Base-by-base conservation (phyloP, 2,797 vertebrate species). In the Melanotaenia nigrans region DNA sequence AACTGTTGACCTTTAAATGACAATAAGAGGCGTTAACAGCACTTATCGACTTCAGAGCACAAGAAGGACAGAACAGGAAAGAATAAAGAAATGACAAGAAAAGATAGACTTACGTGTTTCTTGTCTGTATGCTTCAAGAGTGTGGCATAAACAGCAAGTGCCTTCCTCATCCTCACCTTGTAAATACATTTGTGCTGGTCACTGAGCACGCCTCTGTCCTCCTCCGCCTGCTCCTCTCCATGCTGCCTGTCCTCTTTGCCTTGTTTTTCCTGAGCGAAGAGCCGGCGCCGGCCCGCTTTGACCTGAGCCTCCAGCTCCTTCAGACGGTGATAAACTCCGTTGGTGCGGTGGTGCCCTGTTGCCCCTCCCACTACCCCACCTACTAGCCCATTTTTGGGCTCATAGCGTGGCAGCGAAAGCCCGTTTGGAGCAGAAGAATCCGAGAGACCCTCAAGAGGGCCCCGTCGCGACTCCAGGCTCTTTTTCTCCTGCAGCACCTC, bases 121-220 rank as follows among this genome's bases (percentile, higher is more conserved):
- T 73, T 42, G 20, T 76, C 47, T 74, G 58, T 53, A 9, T 61
- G 60, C 68, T 71, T 71, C 60, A 55, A 58, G 69, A 60, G 42
- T 36, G 71, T 54, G 32, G 30, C 51, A 62, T 65, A 30, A 81
- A 75, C 42, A 54, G 33, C 36, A 38, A 60, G 61, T 22, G 33
- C 54, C n/a, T 42, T 68, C 57, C 60, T 36, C 10, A 63, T 78
- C 42, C 91, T 91, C 60, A 99, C 98, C 97, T 99, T 99, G 90
- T 97, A 97, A 93, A 97, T 95, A 95, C 98, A 99, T 93, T 99
- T 99, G 95, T 99, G 96, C 95, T 99, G 95, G 95, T 99, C 97
- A 10, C 91, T 95, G 87, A 98, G 96, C 89, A 99, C 87, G 11
- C 95, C 94, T 53, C 93, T 93, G 55, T 95, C 95, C 60, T 96